phyloP scores from a whole-genome alignment of 2,797 vertebrate species.

The Tragelaphus eurycerus region DNA sequence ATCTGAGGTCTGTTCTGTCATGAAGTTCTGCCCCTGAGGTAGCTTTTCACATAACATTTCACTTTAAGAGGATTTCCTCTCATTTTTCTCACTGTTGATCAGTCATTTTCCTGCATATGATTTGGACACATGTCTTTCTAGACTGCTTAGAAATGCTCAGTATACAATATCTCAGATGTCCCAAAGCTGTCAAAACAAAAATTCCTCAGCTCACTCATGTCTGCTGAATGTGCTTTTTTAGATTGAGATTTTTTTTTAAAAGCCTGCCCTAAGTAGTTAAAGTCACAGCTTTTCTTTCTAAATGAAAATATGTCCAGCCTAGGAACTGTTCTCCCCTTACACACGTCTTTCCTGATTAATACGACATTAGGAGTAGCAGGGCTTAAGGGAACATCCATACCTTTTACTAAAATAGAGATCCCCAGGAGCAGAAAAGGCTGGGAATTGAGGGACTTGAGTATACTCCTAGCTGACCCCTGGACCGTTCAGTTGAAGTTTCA shows the following conservation, averaged over 20 bases:
- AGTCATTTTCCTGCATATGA: conserved; percentile 32
- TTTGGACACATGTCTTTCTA: conserved; percentile 53
- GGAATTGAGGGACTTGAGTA: not conserved
- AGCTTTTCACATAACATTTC: conserved; percentile 48
- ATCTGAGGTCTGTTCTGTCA: conserved; percentile 2
- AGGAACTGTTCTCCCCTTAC: not conserved
- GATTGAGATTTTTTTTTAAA: not conserved
- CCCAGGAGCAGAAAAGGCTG: not conserved
- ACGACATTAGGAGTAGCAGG: not conserved
- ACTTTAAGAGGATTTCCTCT: conserved; percentile 44
- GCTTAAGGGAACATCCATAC: not conserved
- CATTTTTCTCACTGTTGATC: conserved; percentile 41
- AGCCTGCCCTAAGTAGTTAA: conserved; percentile 38
- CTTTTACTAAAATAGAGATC: not conserved
- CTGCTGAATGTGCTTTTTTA: conserved; percentile 55
- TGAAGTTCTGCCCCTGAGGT: not conserved
- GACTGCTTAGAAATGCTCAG: conserved; percentile 40
- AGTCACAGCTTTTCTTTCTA: conserved; percentile 48
- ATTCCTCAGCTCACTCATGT: conserved; percentile 16
- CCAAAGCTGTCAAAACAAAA: conserved; percentile 72
- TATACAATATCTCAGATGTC: conserved; percentile 53
- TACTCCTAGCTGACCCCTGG: not conserved
- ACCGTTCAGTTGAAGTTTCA: not conserved
- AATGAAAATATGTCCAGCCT: not conserved
- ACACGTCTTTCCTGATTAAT: conserved; percentile 9